phyloP scores from a whole-genome alignment of 2,113 vertebrate genomes.

The Planiliza haematocheilus region DNA sequence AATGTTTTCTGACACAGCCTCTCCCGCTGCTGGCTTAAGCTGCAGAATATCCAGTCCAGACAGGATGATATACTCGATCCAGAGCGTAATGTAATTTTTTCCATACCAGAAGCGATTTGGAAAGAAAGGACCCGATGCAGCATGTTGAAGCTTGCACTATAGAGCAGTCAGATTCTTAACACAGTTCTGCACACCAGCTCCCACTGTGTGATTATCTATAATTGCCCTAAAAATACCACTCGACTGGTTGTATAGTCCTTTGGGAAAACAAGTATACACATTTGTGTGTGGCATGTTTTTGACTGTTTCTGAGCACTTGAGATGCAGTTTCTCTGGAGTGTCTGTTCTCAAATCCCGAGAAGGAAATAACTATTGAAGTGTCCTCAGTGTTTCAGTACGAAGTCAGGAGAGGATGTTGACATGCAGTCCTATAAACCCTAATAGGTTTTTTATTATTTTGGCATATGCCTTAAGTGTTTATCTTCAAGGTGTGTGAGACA shows the following conservation, averaged over 20 bases:
- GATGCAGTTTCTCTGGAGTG: constrained; percentile 10
- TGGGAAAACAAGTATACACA: constrained; percentile 33
- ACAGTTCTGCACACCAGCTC: constrained; percentile 7
- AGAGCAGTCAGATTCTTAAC: constrained; percentile 20
- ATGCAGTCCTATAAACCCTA: no score
- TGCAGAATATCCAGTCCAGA: not conserved
- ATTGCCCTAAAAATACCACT: constrained; percentile 54
- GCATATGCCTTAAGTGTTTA: not conserved
- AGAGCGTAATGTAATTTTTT: constrained; percentile 2
- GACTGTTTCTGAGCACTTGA: not conserved
- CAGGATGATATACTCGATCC: not conserved
- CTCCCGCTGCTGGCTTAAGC: not conserved
- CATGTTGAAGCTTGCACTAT: not conserved
- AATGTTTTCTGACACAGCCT: not conserved
- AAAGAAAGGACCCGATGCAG: not conserved
- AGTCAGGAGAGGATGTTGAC: not conserved
- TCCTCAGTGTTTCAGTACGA: not conserved
- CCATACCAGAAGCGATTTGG: constrained; percentile 8
- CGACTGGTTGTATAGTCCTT: constrained; percentile 32
- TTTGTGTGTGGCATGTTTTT: constrained; percentile 21
- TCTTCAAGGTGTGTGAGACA: constrained; percentile 1
- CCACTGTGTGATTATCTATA: constrained; percentile 52
- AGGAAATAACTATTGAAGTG: not conserved
- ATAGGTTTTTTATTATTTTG: not conserved
- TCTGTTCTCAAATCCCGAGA: not conserved